Percentiles rank a stretch among this genome's conserved stretches.
Conservation (phyloP, 2,113 vertebrate species). For the Ophthalmolycus amberensis region DNA sequence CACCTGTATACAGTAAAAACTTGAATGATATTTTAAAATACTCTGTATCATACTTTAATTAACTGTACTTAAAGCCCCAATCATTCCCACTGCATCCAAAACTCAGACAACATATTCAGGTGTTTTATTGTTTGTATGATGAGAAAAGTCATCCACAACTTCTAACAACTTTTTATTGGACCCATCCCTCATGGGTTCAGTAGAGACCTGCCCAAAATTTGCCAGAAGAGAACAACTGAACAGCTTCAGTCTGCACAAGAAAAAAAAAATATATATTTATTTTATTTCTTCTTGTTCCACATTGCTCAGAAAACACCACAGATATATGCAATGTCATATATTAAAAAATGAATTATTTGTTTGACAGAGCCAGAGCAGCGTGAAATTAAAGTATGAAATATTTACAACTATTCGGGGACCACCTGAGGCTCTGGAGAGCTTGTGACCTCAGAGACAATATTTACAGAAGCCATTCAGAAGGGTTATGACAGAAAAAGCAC, state of each 20-base stretch:
- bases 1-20: neutral
- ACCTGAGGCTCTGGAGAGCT: neutral
- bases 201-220: neutral
- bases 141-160: neutral
- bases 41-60: neutral
- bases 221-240: neutral
- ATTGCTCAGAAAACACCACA: constrained; percentile 1
- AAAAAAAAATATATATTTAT: too few species aligned
- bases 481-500: neutral
- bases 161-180: neutral
- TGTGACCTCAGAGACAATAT: neutral
- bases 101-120: neutral
- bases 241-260: neutral
- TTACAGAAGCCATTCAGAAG: neutral
- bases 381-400: constrained; percentile 61
- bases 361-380: neutral
- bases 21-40: neutral
- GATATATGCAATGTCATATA: neutral
- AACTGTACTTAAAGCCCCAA: too few species aligned
- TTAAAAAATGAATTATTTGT: constrained; percentile 1
- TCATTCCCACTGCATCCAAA: neutral
- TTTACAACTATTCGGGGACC: constrained; percentile 20
- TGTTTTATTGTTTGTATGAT: neutral
- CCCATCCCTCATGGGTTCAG: neutral
- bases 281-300: neutral